Evolutionary conservation across 2,113 vertebrate genomes (phyloP).

Genomic region (Gorsachius goisagi): DNA sequence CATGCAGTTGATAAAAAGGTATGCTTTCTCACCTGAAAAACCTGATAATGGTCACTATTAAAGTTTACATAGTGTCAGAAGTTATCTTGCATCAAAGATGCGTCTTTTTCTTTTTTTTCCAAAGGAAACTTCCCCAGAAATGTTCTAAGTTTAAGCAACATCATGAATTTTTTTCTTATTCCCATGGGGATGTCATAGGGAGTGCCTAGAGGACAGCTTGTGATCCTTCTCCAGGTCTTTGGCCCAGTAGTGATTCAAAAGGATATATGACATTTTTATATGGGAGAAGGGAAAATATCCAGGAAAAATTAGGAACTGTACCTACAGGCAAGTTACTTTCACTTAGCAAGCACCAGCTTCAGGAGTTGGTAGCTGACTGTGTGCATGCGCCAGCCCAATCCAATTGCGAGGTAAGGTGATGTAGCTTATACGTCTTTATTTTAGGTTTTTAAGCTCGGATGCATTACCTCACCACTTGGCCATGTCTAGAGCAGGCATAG

Average conservation of each 20-base stretch:
- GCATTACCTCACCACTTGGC: slow-evolving; percentile 13
- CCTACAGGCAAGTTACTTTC: not conserved
- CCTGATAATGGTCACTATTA: not conserved
- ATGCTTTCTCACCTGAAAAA: not conserved
- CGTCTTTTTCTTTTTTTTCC: not conserved
- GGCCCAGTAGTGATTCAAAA: not conserved
- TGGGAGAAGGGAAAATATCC: not conserved
- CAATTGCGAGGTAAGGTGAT: not conserved
- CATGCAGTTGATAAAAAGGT: not conserved
- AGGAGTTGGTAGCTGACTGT: not conserved
- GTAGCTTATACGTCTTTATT: not conserved
- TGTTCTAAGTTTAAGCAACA: not conserved
- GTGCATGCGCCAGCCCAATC: rapidly evolving
- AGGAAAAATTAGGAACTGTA: not conserved
- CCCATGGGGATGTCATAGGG: not conserved
- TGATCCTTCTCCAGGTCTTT: slow-evolving; percentile 1
- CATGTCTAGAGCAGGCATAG: not conserved
- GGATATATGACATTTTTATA: not conserved
- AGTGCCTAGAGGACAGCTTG: not conserved
- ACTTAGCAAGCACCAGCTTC: not conserved
- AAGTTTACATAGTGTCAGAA: not conserved
- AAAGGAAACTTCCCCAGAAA: not conserved
- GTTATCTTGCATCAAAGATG: not conserved
- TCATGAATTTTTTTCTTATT: not conserved
- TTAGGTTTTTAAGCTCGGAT: not conserved